phyloP scores from a whole-genome alignment of 2,113 vertebrate genomes.

The Acanthochromis polyacanthus region DNA sequence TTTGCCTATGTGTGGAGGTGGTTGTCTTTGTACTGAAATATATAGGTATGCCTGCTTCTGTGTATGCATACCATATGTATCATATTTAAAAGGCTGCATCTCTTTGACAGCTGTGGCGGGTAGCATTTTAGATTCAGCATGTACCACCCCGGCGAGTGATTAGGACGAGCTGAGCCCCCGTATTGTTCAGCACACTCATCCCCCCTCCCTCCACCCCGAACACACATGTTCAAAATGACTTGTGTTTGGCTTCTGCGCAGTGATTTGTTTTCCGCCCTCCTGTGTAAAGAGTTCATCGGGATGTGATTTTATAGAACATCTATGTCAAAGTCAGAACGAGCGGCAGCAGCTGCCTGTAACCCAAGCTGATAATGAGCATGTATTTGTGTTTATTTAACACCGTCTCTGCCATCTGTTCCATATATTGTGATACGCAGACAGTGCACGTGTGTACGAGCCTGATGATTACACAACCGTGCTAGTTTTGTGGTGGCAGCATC shows the following conservation, averaged over 20 bases:
- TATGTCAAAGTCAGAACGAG: conserved; percentile 44
- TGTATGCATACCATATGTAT: background rate
- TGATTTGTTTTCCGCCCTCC: conserved; percentile 24
- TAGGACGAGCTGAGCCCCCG: background rate
- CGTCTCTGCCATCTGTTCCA: conserved; percentile 79
- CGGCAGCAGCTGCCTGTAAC: conserved; percentile 75
- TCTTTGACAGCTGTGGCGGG: conserved; percentile 48
- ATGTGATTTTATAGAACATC: conserved; percentile 42
- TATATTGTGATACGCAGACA: conserved; percentile 73
- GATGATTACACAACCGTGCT: conserved; percentile 75
- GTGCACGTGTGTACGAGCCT: conserved; percentile 67
- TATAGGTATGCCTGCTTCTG: background rate
- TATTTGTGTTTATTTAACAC: conserved; percentile 81
- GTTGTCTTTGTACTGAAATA: conserved; percentile 8
- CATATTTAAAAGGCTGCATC: conserved; percentile 15
- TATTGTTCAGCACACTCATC: background rate
- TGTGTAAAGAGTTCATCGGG: background rate
- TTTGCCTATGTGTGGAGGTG: background rate
- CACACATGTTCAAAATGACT: conserved; percentile 4
- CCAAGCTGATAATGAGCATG: conserved; percentile 70
- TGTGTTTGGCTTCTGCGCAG: background rate
- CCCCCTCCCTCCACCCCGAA: background rate
- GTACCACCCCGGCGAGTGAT: conserved; percentile 25
- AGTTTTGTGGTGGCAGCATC: conserved; percentile 43
- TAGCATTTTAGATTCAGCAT: conserved; percentile 1